Conservation (phyloP, 2,888 invertebrate species). For the Emmelina monodactyla region DNA sequence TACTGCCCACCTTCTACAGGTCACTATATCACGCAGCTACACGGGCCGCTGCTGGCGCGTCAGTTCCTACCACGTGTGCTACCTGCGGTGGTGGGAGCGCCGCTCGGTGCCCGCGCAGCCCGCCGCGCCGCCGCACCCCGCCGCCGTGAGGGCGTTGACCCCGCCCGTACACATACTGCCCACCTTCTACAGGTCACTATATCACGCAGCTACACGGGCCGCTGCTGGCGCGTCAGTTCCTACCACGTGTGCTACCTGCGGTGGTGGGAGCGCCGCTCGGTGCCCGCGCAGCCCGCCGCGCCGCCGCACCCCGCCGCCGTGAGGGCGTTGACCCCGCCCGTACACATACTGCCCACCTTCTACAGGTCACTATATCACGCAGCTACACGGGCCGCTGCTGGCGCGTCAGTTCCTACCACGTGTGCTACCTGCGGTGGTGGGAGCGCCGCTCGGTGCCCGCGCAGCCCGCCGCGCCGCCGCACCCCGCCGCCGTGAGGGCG, state of each 20-base stretch:
- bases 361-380: constrained; percentile 68
- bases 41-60: constrained; percentile 89
- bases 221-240: constrained; percentile 88
- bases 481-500: constrained; percentile 45
- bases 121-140: constrained; percentile 33
- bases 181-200: constrained; percentile 56
- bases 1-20: constrained; percentile 45
- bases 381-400: constrained; percentile 82
- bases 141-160: constrained; percentile 45
- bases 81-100: constrained; percentile 89
- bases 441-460: constrained; percentile 76
- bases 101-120: constrained; percentile 75
- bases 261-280: constrained; percentile 86
- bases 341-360: constrained; percentile 40
- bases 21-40: constrained; percentile 71
- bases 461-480: constrained; percentile 57
- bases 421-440: constrained; percentile 91
- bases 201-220: constrained; percentile 77
- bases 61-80: constrained; percentile 80
- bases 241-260: constrained; percentile 83
- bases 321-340: constrained; percentile 47
- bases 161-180: constrained; percentile 45
- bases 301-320: constrained; percentile 44
- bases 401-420: constrained; percentile 83
- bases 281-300: constrained; percentile 68